These are phyloP conservation scores for Chionoecetes opilio DNA, from an alignment of 1,140 invertebrate species.

Conservation along the genomic window DNA sequence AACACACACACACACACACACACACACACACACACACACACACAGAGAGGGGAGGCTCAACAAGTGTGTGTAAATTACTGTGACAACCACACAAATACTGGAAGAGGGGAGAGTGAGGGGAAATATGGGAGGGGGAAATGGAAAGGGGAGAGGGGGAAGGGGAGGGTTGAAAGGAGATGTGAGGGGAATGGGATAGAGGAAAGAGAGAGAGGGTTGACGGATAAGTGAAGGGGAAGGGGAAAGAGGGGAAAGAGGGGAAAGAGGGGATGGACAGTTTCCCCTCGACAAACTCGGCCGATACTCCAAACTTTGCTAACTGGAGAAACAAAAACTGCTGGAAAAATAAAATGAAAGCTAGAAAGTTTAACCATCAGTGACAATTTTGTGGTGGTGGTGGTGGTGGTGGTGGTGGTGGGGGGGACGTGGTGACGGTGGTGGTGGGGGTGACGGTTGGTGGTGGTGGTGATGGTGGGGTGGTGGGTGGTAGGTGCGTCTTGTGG, in stretches of 20 bases:
- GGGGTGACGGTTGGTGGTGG: too few relatives aligned
- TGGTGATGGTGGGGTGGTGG: too few relatives aligned
- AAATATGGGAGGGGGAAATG: background rate
- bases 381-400: conserved; percentile 7
- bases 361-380: background rate
- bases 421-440: too few relatives aligned
- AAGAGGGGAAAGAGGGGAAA: background rate
- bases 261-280: background rate
- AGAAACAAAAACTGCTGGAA: background rate
- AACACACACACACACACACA: too few relatives aligned
- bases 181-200: too few relatives aligned
- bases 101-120: background rate
- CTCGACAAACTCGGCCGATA: background rate
- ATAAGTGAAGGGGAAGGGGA: background rate
- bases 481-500: too few relatives aligned
- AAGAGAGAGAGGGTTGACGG: background rate
- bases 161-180: too few relatives aligned
- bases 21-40: too few relatives aligned
- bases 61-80: background rate
- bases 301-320: conserved; percentile 19
- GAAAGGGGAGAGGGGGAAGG: background rate
- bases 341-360: background rate
- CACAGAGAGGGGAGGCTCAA: background rate
- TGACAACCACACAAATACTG: background rate
- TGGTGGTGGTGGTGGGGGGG: too few relatives aligned